Base-by-base conservation (phyloP, 1,140 invertebrate genomes). In the Physella acuta region DNA sequence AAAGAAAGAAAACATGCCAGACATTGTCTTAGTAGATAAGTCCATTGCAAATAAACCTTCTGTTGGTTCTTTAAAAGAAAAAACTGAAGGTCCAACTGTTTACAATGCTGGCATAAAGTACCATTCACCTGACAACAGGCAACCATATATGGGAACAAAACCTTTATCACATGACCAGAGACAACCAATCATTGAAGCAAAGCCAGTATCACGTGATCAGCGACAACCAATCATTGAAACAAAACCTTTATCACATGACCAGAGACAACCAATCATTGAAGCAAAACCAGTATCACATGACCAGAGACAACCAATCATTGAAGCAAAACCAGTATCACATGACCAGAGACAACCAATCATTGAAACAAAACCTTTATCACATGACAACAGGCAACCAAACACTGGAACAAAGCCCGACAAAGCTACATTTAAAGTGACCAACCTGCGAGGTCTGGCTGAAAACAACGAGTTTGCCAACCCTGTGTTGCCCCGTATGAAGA, bases 401-500 rank as follows among this genome's bases (percentile, higher is more conserved):
- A 55, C 53, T 24, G 5, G 8, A 55, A 24, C 24, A 55, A 55
- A 8, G 11, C 53, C 53, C 11, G 53, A 63, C 28, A 20, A 17
- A 30, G 51, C 56, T 14, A 61, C 56, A 37, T 82, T 82, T 68
- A 73, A 74, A 53, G 77, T 82, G 1, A 75, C 71, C 67, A 63
- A 82, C 70, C 70, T 81, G 20, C 74, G 81, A 68, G 56, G 65
- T 36, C 70, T 82, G 31, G 81, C 79, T 5, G 58, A 75, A 33
- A 76, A 79, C 60, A 82, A 80, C 75, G 81, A 82, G 63, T 79
- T 81, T 72, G 68, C 76, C 44, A 37, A 70, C 34, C 74, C 69
- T 31, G 76, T 71, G 49, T 77, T 80, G 63, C 65, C 73, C n/a
- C 62, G 72, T 36, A 65, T 68, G 66, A 75, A 71, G 24, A 37